These are phyloP conservation scores for Gastrophysa polygoni DNA, from an alignment of 2,888 invertebrate species.

Conservation along the genomic window DNA sequence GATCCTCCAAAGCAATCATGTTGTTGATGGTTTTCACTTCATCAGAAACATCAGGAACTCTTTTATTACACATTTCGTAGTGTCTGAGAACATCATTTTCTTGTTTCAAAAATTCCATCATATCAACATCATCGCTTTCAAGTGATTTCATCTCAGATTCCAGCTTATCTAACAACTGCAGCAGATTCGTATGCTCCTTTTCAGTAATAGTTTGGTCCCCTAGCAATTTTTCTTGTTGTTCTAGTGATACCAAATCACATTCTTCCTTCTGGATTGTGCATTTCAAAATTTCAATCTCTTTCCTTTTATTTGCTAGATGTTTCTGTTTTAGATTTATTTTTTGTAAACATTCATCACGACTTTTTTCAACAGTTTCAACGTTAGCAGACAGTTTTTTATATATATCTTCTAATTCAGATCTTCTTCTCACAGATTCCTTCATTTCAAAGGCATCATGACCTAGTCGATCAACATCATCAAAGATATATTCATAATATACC, in stretches of 20 bases:
- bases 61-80: slow-evolving; percentile 3
- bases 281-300: slow-evolving; percentile 2
- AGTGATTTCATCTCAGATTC: slow-evolving; percentile 8
- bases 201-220: slow-evolving; percentile 5
- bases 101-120: slow-evolving; percentile 4
- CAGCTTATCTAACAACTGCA: slow-evolving; percentile 4
- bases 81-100: slow-evolving; percentile 5
- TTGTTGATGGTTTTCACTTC: neutral
- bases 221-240: slow-evolving; percentile 2
- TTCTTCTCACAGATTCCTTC: neutral
- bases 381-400: neutral
- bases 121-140: slow-evolving; percentile 6
- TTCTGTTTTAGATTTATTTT: neutral
- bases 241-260: neutral
- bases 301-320: neutral
- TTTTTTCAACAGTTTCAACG: neutral
- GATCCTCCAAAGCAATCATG: neutral
- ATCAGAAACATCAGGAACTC: neutral
- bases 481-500: neutral
- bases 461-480: neutral
- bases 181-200: slow-evolving; percentile 1
- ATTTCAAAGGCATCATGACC: neutral
- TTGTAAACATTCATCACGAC: neutral
- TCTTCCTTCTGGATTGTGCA: neutral
- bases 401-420: neutral